Evolutionary conservation across 64 coral and sea anemone species (phyloP).

Genomic region (Porites lutea): DNA sequence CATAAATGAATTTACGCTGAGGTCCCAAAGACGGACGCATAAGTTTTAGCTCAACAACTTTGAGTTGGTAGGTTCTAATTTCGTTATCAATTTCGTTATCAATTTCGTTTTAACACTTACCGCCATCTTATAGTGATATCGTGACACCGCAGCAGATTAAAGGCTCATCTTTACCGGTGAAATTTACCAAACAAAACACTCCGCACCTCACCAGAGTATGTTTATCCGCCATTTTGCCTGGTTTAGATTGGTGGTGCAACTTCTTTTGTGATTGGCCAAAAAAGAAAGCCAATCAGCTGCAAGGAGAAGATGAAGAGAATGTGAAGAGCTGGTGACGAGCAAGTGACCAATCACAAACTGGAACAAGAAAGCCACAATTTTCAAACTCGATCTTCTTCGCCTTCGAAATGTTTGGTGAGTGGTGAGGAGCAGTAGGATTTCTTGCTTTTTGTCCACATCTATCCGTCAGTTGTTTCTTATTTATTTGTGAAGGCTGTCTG

Average conservation of each 20-base stretch:
- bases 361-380: not conserved
- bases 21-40: not conserved
- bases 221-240: slow-evolving; percentile 21
- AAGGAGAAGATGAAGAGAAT: not conserved
- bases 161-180: not conserved
- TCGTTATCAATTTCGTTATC: not conserved
- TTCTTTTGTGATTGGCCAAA: not conserved
- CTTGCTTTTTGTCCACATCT: not conserved
- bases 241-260: not conserved
- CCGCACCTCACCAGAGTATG: not conserved
- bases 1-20: no score
- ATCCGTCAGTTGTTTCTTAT: no score
- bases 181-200: slow-evolving; percentile 6
- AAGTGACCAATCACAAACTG: slow-evolving; percentile 19
- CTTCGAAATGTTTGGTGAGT: not conserved
- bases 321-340: not conserved
- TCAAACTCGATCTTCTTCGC: not conserved
- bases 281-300: not conserved
- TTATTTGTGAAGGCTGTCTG: no score
- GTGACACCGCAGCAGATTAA: slow-evolving; percentile 74
- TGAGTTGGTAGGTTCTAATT: not conserved
- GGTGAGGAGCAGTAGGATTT: not conserved
- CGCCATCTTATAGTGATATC: slow-evolving; percentile 88
- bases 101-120: not conserved
- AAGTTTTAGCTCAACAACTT: not conserved